Evolutionary conservation across 2,797 vertebrate species (phyloP), one percentile per base, ranked within the genome.

Genomic region (Phataginus tricuspis): DNA sequence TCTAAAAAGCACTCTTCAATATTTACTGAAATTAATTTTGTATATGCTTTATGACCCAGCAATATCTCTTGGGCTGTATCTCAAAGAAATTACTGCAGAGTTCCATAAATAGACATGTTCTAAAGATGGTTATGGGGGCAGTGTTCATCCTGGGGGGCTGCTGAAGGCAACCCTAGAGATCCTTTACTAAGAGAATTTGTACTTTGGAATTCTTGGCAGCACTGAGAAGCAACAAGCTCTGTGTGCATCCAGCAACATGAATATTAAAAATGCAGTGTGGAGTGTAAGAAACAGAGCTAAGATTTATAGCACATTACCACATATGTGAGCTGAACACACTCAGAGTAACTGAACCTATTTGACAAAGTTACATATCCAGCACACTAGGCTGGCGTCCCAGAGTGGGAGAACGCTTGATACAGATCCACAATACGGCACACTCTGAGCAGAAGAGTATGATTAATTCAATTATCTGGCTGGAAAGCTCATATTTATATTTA

Each of bases 391-490:
- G 37, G 11, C 31, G 25, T 29, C 42, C 34, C 29, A 53, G 9
- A 5, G 18, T 0, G 2, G 10, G 4, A n/a, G 4, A 18, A n/a
- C 34, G 63, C 27, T 25, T 64, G 53, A 14, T 2, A 13, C 0
- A 45, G 57, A 77, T 55, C 39, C 14, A 39, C 53, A 66, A 59
- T 2, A 77, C 5, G 14, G 31, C 13, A 4, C 0, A 25, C 29
- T 82, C 57, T 23, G 64, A 63, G 39, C 14, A 21, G n/a, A 57
- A n/a, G 34, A 29, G 34, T 13, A 45, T 4, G 25, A 61, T 34
- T 61, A 88, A 64, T 57, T 57, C 18, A 64, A 5, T n/a, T 7
- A 11, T 10, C 57, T 63, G 59, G 10, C 4, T 8, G 6, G 34
- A 25, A 64, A 29, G 59, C 11, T 75, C 61, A 0, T n/a, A 34